Evolutionary conservation across 2,797 vertebrate genomes (phyloP).

Genomic region (Semaprochilodus insignis): DNA sequence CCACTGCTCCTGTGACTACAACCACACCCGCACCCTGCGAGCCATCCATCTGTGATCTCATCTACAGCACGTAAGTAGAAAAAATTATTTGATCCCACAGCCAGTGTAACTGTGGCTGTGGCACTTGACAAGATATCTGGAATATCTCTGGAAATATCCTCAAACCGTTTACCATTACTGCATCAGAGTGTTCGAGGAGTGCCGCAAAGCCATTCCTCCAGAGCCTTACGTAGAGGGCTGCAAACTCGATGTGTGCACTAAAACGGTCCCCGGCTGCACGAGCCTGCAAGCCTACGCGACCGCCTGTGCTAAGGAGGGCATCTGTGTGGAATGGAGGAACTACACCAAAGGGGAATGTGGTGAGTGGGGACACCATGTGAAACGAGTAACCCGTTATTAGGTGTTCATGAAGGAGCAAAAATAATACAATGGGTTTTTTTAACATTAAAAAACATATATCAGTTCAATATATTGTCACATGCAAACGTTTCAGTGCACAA

Average conservation of each 20-base stretch:
- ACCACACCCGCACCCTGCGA: constrained; percentile 54
- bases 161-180: background rate
- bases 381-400: background rate
- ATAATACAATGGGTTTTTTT: too few species aligned
- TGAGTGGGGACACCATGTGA: constrained; percentile 59
- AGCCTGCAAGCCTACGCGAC: constrained; percentile 80
- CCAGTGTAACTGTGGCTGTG: background rate
- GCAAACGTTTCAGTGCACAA: too few species aligned
- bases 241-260: constrained; percentile 65
- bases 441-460: too few species aligned
- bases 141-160: background rate
- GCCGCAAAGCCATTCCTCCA: constrained; percentile 69
- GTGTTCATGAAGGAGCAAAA: too few species aligned
- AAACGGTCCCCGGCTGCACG: constrained; percentile 62
- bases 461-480: too few species aligned
- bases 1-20: background rate
- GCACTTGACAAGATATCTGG: too few species aligned
- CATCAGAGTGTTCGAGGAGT: constrained; percentile 68
- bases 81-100: background rate
- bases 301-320: constrained; percentile 72
- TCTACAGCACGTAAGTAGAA: constrained; percentile 69
- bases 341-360: constrained; percentile 77
- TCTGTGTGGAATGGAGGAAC: constrained; percentile 81
- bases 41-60: constrained; percentile 66
- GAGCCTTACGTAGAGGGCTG: constrained; percentile 69